Evolutionary conservation across 2,113 vertebrate genomes (phyloP), one percentile per base, ranked within the genome.

Genomic region (Climacteris rufus): DNA sequence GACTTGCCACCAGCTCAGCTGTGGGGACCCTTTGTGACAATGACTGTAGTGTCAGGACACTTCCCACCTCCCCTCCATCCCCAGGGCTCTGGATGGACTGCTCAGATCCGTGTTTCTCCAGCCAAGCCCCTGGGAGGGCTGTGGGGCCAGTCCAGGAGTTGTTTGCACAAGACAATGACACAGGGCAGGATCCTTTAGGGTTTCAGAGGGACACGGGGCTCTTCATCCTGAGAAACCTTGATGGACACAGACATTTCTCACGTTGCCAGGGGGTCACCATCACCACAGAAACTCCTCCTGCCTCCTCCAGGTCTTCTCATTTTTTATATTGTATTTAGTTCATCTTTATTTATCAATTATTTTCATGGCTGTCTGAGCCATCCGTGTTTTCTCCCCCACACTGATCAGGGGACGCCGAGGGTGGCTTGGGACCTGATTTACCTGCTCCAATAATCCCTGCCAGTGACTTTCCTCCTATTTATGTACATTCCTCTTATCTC

Each of bases 321-420:
- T 50, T 68, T 22, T 22, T 50, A 30, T 27, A 13, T 21, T 59
- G 4, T 33, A 25, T 25, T 39, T 22, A 11, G 30, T 75, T 40
- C 25, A 8, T 37, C 31, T 53, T 68, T 68, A 21, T 82, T 81
- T 57, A 37, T 13, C 17, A 37, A 13, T 50, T 47, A 11, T 7
- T 63, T 47, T 64, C 54, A 22, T 2, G 6, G 8, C 25, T 63
- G 3, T 28, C 69, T 37, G 50, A 52, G 54, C 61, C 53, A 35
- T 28, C 2, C 1, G 8, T 52, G 4, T 1, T 53, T 74, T 56
- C 16, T 49, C 7, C 53, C 10, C 13, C 20, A 16, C 0, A 0
- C 40, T 54, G n/a, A n/a, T n/a, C n/a, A n/a, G n/a, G n/a, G n/a
- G n/a, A n/a, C n/a, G n/a, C n/a, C n/a, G n/a, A 83, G 54, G 57